Conservation (phyloP, 2,113 vertebrate genomes). For the Paratilapia polleni region DNA sequence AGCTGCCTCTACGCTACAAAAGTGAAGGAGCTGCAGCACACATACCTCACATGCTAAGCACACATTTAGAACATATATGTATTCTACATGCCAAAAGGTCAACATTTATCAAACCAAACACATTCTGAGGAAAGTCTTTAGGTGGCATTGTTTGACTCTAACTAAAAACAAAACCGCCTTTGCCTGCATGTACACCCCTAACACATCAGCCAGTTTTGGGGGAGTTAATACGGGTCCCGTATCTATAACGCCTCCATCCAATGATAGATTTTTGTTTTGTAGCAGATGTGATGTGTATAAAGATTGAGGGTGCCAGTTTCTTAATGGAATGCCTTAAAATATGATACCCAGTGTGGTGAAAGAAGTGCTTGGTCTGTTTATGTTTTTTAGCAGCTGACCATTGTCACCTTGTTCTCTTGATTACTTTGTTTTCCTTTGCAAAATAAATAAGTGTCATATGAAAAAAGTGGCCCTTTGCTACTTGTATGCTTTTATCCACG, state of each 20-base stretch:
- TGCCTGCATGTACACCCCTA: slow-evolving; percentile 19
- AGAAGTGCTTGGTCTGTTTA: slow-evolving; percentile 58
- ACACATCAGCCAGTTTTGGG: slow-evolving; percentile 14
- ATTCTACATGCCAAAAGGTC: slow-evolving; percentile 37
- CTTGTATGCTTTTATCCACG: neutral
- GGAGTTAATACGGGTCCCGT: slow-evolving; percentile 66
- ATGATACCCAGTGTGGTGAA: slow-evolving; percentile 51
- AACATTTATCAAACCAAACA: slow-evolving; percentile 62
- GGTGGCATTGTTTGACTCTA: slow-evolving; percentile 26
- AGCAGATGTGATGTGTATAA: slow-evolving; percentile 21
- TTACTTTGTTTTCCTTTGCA: neutral
- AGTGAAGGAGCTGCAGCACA: slow-evolving; percentile 3
- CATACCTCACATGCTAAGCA: slow-evolving; percentile 52
- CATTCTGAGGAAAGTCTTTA: slow-evolving; percentile 15
- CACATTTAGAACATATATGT: slow-evolving; percentile 30
- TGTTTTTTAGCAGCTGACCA: slow-evolving; percentile 56
- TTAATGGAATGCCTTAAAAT: slow-evolving; percentile 62
- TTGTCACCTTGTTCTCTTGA: slow-evolving; percentile 45
- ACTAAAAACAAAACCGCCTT: slow-evolving; percentile 18
- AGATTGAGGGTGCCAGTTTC: slow-evolving; percentile 56
- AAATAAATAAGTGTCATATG: neutral
- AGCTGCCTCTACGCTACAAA: slow-evolving; percentile 5
- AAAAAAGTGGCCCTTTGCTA: neutral
- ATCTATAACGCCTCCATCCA: slow-evolving; percentile 50
- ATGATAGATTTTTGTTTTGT: slow-evolving; percentile 48